Base-by-base conservation (phyloP, 2,113 vertebrate genomes). In the Benitochromis conjunctus region DNA sequence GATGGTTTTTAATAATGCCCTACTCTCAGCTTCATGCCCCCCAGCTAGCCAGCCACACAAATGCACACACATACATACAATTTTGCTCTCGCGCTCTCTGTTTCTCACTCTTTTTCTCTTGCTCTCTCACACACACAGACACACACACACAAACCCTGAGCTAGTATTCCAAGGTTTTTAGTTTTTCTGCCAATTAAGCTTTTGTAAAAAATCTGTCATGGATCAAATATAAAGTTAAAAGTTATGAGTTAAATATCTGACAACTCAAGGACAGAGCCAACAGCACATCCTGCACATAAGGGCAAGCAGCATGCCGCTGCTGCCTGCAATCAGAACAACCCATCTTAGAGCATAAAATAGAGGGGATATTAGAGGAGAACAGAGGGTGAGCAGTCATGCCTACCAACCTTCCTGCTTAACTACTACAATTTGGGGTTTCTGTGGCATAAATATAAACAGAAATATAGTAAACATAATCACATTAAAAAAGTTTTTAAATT, bases 1-100 rank as follows among this genome's bases (percentile, higher is more conserved):
- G 92, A 92, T 93, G 93, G 90, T 94, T 94, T 94, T 94, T 94
- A 94, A 95, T 92, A 94, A 94, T 93, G 90, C 91, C 89, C 89
- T 89, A 83, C 92, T 94, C 91, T 92, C 62, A 92, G 89, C 92
- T 91, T 88, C 91, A 93, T 91, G 92, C 92, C 91, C 92, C 92
- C 88, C 36, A 92, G 93, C 89, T 81, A 91, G 84, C 85, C 66
- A 89, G 38, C 82, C 82, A 85, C 82, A 88, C 83, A 92, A 86
- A 91, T 56, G 53, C 88, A 85, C 66, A 77, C 87, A 88, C 82
- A 90, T 46, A 74, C 84, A 34, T n/a, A 53, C 78, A 79, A 60
- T 60, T 14, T 34, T 54, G 13, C n/a, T 38, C 24, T 13, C 76
- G 62, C n/a, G 43, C 54, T 76, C 14, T 5, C 60, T 55, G 71